These are phyloP conservation scores for Cricetomys ansorgei DNA, from an alignment of 2,113 vertebrate genomes.

Conservation along the genomic window DNA sequence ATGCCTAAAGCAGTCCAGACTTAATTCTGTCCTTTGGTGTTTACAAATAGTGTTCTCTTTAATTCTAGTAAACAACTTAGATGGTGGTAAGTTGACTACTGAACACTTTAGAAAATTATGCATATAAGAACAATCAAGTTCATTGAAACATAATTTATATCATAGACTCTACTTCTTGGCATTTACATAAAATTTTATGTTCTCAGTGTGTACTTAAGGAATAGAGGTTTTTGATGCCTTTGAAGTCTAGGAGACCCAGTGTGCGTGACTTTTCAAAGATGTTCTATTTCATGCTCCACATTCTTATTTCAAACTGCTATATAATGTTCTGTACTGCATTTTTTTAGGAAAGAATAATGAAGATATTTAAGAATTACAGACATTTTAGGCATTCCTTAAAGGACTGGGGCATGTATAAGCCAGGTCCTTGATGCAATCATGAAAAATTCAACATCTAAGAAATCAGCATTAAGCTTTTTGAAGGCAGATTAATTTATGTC, in stretches of 20 bases:
- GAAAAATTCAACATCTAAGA: not conserved
- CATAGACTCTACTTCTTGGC: not conserved
- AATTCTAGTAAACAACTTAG: not conserved
- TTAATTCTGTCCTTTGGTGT: not conserved
- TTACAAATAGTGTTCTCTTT: not conserved
- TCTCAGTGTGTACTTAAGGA: not conserved
- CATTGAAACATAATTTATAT: not conserved
- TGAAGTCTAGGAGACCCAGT: not conserved
- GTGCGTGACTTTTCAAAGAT: not conserved
- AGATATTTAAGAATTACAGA: not conserved
- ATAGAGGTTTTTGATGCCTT: not conserved
- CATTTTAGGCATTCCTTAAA: not conserved
- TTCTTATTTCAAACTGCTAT: not conserved
- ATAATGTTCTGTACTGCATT: not conserved
- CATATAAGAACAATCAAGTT: constrained; percentile 7
- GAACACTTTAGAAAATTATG: constrained; percentile 1
- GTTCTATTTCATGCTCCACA: not conserved
- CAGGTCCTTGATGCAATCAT: not conserved
- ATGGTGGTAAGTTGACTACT: not conserved
- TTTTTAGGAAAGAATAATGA: not conserved
- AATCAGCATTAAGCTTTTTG: not conserved
- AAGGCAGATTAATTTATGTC: not conserved
- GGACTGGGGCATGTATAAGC: not conserved
- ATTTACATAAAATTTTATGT: not conserved
- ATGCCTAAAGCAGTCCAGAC: not conserved